These are phyloP conservation scores for Drosophila sordidula DNA, from an alignment of 2,888 invertebrate species.

Conservation along the genomic window DNA sequence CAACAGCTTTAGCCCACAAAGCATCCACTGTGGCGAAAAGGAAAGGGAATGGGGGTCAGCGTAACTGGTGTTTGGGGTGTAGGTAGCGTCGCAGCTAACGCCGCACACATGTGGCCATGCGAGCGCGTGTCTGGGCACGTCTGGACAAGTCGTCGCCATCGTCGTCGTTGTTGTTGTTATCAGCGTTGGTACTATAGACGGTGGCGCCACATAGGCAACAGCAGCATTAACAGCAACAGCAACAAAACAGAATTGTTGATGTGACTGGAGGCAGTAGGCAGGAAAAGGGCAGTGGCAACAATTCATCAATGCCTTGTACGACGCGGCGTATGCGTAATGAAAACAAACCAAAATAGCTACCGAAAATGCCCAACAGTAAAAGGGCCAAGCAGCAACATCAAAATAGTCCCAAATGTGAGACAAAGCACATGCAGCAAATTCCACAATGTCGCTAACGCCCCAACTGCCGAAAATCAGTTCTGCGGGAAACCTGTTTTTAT, in stretches of 20 bases:
- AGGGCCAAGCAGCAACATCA: neutral
- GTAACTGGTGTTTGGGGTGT: neutral
- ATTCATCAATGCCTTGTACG: conserved; percentile 71
- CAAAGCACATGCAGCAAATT: neutral
- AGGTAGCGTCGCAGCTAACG: conserved; percentile 5
- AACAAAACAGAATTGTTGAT: conserved; percentile 55
- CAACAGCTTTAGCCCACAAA: conserved; percentile 19
- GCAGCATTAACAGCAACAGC: conserved; percentile 13
- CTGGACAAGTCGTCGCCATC: conserved; percentile 69
- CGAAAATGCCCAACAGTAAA: conserved; percentile 5
- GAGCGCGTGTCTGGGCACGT: conserved; percentile 66
- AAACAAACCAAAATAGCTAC: conserved; percentile 30
- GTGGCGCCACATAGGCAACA: conserved; percentile 67
- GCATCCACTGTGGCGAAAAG: neutral
- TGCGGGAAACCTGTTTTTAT: too few species aligned
- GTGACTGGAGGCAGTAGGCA: conserved; percentile 49
- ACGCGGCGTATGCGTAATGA: conserved; percentile 71
- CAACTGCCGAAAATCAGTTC: too few species aligned
- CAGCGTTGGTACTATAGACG: conserved; percentile 24
- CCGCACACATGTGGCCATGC: conserved; percentile 28
- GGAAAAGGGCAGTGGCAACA: conserved; percentile 56
- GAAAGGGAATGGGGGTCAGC: neutral
- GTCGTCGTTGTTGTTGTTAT: conserved; percentile 5
- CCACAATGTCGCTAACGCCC: neutral
- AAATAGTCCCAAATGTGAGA: neutral